These are phyloP conservation scores for Triplophysa tibetana DNA, from an alignment of 2,113 vertebrate species.

Conservation along the genomic window DNA sequence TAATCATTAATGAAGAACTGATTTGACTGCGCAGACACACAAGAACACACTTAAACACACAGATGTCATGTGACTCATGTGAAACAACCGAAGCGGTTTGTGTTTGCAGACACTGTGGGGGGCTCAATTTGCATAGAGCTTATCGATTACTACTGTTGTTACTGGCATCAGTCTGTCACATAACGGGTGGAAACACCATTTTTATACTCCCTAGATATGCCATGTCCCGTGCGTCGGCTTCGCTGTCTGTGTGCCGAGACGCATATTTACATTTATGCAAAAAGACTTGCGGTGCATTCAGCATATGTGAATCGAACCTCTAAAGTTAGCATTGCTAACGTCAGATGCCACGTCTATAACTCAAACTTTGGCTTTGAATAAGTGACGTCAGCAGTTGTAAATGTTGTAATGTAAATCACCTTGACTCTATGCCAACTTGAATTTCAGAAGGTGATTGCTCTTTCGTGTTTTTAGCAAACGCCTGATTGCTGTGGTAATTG, in stretches of 20 bases:
- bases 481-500: conserved; percentile 51
- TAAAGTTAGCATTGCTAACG: too few species aligned
- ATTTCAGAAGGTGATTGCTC: not conserved
- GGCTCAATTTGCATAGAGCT: conserved; percentile 31
- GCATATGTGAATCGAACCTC: too few species aligned
- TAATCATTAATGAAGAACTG: conserved; percentile 42
- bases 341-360: too few species aligned
- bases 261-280: too few species aligned
- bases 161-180: conserved; percentile 5
- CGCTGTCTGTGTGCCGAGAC: too few species aligned
- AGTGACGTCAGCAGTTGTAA: conserved; percentile 14
- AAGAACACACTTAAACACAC: not conserved
- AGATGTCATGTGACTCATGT: not conserved
- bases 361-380: not conserved
- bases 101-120: not conserved
- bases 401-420: conserved; percentile 13
- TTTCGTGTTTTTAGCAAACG: conserved; percentile 21
- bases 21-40: not conserved
- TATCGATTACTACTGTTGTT: conserved; percentile 12
- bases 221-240: not conserved
- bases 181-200: not conserved
- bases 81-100: not conserved
- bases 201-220: not conserved
- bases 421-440: not conserved
- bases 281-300: too few species aligned